phyloP scores from a whole-genome alignment of 1,140 invertebrate genomes.

The Portunus trituberculatus region DNA sequence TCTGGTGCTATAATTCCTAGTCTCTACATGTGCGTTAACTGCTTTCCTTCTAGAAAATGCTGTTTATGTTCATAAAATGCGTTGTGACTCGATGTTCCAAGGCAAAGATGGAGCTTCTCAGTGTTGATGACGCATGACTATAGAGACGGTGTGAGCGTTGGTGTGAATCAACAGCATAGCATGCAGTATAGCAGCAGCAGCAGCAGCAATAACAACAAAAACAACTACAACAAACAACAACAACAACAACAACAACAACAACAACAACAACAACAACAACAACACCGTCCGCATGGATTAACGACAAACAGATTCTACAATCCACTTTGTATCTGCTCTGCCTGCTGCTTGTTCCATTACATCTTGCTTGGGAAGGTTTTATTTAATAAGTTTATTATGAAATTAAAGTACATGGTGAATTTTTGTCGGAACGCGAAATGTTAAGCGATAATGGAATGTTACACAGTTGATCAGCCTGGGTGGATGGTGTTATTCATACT shows the following conservation, averaged over 20 bases:
- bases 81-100: too few species aligned
- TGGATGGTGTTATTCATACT: background rate
- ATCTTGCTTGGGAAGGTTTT: background rate
- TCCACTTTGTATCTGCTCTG: background rate
- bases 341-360: background rate
- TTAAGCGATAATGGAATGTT: background rate
- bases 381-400: background rate
- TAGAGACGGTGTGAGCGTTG: too few species aligned
- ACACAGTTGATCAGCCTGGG: background rate
- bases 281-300: background rate
- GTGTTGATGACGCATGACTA: background rate
- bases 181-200: background rate
- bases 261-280: background rate
- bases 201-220: background rate
- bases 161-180: too few species aligned
- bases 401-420: background rate
- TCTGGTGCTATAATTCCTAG: too few species aligned
- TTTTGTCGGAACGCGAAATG: background rate
- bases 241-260: background rate
- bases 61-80: too few species aligned
- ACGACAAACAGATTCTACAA: background rate
- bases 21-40: too few species aligned
- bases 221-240: background rate
- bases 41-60: too few species aligned
- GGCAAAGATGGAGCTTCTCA: too few species aligned